Evolutionary conservation across 2,113 vertebrate genomes (phyloP), one percentile per base, ranked within the genome.

Genomic region (Pongo abelii): DNA sequence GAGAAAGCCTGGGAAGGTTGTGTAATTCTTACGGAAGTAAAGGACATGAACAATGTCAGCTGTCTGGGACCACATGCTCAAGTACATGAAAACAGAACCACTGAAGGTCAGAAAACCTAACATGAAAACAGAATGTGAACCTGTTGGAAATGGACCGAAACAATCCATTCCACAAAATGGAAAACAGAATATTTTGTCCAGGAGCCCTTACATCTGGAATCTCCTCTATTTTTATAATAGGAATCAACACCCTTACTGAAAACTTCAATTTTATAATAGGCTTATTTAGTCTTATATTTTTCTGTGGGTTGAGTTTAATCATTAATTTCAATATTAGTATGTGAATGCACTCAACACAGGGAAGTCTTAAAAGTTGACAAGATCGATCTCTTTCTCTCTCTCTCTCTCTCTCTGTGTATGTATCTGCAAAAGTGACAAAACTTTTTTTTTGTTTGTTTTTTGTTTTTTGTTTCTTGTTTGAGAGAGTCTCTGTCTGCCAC

Each of bases 31-130:
- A 10, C 35, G 32, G 30, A 38, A 46, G 20, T 11, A 17, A 32
- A 67, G 55, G 11, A 25, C 23, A 14, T 3, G 30, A 18, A 25
- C 16, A 0, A 3, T 0, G 7, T n/a, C 18, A 3, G 59, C 50
- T 55, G 10, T 9, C n/a, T 10, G 9, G 50, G 46, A 2, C 23
- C 52, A 18, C 14, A 22, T 18, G 2, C 5, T 35, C 48, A 23
- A 20, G 13, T 5, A 20, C 13, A 8, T n/a, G 59, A 35, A 38
- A 48, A 67, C 11, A 14, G n/a, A 55, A 67, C 74, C 2, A 14
- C 25, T 0, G 1, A 52, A 59, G 75, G n/a, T 17, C 67, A 18
- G 84, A 32, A 46, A 18, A 35, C 43, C 30, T 40, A 22, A 50
- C 1, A 10, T 25, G 48, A 48, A 43, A 48, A 43, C 38, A 13